Evolutionary conservation across 2,797 vertebrate genomes (phyloP), one percentile per base, ranked within the genome.

Genomic region (Eremophila alpestris): DNA sequence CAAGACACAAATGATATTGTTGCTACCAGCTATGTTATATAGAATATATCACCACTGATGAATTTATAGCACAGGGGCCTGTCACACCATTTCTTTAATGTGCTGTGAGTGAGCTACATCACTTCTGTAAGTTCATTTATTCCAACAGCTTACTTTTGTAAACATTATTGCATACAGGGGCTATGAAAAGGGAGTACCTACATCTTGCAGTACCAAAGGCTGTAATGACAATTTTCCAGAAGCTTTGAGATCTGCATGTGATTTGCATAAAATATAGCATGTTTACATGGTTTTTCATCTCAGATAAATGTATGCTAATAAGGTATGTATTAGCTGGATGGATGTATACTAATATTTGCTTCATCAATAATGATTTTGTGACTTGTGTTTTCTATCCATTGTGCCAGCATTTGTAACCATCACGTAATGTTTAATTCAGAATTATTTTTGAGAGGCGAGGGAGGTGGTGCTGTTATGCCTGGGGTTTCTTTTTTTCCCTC

Each of bases 1-100:
- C 1, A 94, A 97, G 95, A 96, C 38, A 27, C 97, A 98, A 98
- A 98, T 96, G 79, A 96, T 70, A 32, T 12, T 68, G n/a, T 88
- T 93, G 34, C 49, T 83, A 68, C 38, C 71, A 62, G 70, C 83
- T 91, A 10, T 41, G 20, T 49, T 70, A 27, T 74, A 48, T 59
- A 22, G 78, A 83, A 71, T 74, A 38, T 13, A 34, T 93, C 93
- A 90, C 83, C 63, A 56, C 51, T 76, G 90, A 45, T 93, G 78
- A 89, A 92, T 91, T 77, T 78, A 48, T 56, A 75, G 64, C 45
- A 73, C 17, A 75, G 86, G 56, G 41, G n/a, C 64, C 84, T 92
- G 78, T 64, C 85, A n/a, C 68, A n/a, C 51, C 82, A 26, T 55
- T 78, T 82, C 46, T 95, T 63, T 84, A 71, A 65, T 16, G 10